Evolutionary conservation across 1,140 invertebrate species (phyloP).

Genomic region (Aricia agestis): DNA sequence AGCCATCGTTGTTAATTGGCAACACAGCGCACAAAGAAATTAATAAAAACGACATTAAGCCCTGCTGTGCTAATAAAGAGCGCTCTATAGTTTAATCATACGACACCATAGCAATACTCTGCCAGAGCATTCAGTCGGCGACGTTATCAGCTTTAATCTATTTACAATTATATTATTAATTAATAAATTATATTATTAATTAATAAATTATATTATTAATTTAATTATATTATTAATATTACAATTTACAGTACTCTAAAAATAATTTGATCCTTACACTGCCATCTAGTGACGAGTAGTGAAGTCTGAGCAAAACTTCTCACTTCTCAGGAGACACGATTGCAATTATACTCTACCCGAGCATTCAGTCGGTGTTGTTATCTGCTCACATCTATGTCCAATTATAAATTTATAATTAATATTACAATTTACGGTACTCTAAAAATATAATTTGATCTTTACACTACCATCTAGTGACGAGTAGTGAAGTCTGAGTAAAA

Average conservation of each 20-base stretch:
- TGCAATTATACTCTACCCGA: constrained; percentile 22
- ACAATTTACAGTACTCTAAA: neutral
- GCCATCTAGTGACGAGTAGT: neutral
- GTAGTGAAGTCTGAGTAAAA: no score
- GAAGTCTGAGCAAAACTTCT: no score
- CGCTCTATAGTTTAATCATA: constrained; percentile 40
- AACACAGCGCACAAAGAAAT: neutral
- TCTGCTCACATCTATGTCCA: neutral
- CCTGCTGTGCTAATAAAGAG: constrained; percentile 36
- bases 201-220: no score
- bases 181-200: no score
- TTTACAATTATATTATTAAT: neutral
- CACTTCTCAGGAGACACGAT: no score
- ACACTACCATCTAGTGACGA: neutral
- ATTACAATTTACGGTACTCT: no score
- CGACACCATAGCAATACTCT: constrained; percentile 29
- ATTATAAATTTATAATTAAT: neutral
- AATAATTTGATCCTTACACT: neutral
- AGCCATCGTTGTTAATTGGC: neutral
- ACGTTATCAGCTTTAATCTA: constrained; percentile 13
- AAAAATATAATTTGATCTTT: neutral
- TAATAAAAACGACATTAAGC: neutral
- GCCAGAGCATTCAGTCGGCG: neutral
- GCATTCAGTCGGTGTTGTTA: neutral
- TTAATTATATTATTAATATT: no score